Base-by-base conservation (phyloP, 2,797 vertebrate species). In the Sebastes taczanowskii region DNA sequence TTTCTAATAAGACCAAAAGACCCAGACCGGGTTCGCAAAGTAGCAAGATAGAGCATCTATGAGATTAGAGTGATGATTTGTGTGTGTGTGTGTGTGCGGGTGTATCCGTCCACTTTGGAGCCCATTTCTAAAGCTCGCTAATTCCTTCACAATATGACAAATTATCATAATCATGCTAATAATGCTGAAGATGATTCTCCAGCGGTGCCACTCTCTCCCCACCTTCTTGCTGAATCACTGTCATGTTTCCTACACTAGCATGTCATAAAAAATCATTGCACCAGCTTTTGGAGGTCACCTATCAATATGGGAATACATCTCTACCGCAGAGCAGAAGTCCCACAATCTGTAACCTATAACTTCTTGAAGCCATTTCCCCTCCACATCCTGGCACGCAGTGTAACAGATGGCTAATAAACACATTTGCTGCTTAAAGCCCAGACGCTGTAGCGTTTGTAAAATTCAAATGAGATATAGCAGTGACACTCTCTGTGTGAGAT, bases 351-450 rank as follows among this genome's bases (percentile, higher is more conserved):
- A 92, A 86, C 86, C 90, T 86, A 81, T 84, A 90, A 91, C 92
- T 90, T 93, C 78, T 80, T 84, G 30, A 82, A 84, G 80, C 78
- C 68, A 58, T 71, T 25, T 18, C 63, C 72, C 76, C 27, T 52
- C 73, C 75, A 86, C 74, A 82, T 83, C 62, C 81, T 88, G 86
- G 77, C 88, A 79, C 73, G 71, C 74, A 67, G 70, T 34, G 81
- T 75, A 93, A 83, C 94, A 94, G 92, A 94, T 94, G 92, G 93
- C 91, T 91, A 92, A 94, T 94, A 93, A 93, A 94, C 94, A 93
- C 91, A 89, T 94, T 90, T 90, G 84, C 91, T 78, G 83, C 86
- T 91, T 89, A 86, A 90, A 92, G 81, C 86, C 83, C 66, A 55
- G 84, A 74, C 83, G 66, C 86, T 80, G 86, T 87, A 74, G 83